These are phyloP conservation scores for Poeciliopsis retropinna DNA, from an alignment of 2,113 vertebrate species.

Conservation along the genomic window DNA sequence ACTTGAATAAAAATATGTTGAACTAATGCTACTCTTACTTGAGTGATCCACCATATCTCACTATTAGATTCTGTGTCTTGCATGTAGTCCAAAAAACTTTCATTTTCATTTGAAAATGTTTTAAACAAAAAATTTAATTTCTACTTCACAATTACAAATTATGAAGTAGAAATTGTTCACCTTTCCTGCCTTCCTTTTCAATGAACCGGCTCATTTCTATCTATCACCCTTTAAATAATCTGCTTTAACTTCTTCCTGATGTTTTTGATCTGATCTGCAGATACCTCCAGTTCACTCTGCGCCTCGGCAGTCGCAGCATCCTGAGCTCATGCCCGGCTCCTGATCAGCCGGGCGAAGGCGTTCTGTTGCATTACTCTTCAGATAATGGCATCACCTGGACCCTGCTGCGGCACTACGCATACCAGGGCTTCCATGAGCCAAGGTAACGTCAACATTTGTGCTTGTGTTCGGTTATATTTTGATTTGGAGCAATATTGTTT, in stretches of 20 bases:
- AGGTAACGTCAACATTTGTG: slow-evolving; percentile 77
- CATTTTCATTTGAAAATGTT: no score
- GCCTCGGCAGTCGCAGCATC: slow-evolving; percentile 93
- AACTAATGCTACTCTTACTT: no score
- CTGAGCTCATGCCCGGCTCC: slow-evolving; percentile 95
- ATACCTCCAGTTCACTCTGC: slow-evolving; percentile 95
- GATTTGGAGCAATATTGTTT: neutral
- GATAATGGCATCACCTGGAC: slow-evolving; percentile 98
- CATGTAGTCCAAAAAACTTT: neutral
- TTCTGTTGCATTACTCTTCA: slow-evolving; percentile 93
- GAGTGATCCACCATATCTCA: no score
- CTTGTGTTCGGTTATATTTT: neutral
- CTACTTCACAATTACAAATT: slow-evolving; percentile 9
- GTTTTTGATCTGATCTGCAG: slow-evolving; percentile 65
- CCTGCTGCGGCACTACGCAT: slow-evolving; percentile 92
- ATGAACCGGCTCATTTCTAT: slow-evolving; percentile 15
- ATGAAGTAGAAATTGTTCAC: neutral
- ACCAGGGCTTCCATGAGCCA: slow-evolving; percentile 95
- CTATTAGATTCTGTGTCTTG: neutral
- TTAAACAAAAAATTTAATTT: neutral
- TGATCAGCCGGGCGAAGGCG: slow-evolving; percentile 93
- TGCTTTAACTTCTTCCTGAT: neutral
- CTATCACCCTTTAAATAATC: neutral
- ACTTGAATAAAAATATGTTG: no score
- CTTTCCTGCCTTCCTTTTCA: slow-evolving; percentile 6